A percentile compares a stretch with the other conserved stretches of the same genome.
Evolutionary conservation across 2,888 invertebrate species (phyloP).

Genomic region (Pristionchus entomophagus): DNA sequence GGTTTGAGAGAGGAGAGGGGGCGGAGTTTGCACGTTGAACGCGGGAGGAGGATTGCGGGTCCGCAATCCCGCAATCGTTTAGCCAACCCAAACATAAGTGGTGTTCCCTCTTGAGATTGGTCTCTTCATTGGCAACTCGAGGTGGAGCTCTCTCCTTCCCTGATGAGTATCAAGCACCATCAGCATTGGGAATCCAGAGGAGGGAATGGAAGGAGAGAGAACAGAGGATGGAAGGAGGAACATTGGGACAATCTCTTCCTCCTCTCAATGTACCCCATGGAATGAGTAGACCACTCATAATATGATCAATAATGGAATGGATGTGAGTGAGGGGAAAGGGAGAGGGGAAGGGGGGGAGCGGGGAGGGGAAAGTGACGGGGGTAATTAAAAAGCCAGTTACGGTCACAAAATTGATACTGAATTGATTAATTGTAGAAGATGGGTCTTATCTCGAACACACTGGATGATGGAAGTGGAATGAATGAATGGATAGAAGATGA

Average conservation of each 20-base stretch:
- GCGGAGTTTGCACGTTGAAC: too few relatives aligned
- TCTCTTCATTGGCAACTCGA: conserved; percentile 27
- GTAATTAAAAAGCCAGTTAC: too few relatives aligned
- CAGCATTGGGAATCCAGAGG: conserved; percentile 59
- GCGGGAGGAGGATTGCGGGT: too few relatives aligned
- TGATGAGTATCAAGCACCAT: conserved; percentile 69
- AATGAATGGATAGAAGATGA: conserved; percentile 17
- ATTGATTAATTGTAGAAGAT: conserved; percentile 16
- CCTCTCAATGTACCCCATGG: conserved; percentile 30
- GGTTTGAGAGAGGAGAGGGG: not conserved
- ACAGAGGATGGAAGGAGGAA: conserved; percentile 31
- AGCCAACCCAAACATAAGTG: too few relatives aligned
- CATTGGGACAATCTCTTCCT: not conserved
- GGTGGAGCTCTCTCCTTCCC: conserved; percentile 63
- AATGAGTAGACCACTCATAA: conserved; percentile 29
- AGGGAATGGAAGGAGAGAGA: conserved; percentile 23
- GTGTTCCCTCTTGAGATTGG: conserved; percentile 8
- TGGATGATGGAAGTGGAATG: not conserved
- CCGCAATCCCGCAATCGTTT: not conserved
- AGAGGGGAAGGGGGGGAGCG: too few relatives aligned
- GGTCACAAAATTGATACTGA: too few relatives aligned
- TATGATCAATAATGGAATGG: not conserved
- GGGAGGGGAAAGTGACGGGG: too few relatives aligned
- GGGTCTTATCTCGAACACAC: not conserved
- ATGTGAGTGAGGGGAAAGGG: conserved; percentile 6